Evolutionary conservation across 2,797 vertebrate genomes (phyloP).

Genomic region (Florisuga fusca): DNA sequence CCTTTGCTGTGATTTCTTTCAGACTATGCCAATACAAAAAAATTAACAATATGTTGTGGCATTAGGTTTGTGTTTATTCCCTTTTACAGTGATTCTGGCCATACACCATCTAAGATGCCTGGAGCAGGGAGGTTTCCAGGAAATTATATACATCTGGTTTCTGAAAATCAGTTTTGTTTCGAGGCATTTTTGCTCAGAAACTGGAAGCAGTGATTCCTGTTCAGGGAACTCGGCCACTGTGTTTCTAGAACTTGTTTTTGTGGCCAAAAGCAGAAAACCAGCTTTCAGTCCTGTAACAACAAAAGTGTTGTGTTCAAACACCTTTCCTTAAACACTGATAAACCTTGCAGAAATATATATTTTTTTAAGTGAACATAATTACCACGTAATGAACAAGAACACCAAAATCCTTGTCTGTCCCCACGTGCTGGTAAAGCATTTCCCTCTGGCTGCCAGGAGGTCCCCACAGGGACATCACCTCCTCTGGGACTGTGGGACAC

Average conservation of each 20-base stretch:
- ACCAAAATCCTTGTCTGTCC: not conserved
- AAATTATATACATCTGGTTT: not conserved
- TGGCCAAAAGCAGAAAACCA: not conserved
- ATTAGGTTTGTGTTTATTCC: not conserved
- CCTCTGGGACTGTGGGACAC: rapidly evolving
- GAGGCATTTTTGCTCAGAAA: not conserved
- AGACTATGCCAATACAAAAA: not conserved
- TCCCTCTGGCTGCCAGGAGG: not conserved
- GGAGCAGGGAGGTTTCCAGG: not conserved
- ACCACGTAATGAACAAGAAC: not conserved
- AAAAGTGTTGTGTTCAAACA: not conserved
- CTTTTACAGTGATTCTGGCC: not conserved
- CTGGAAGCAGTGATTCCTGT: not conserved
- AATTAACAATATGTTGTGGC: not conserved
- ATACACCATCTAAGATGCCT: not conserved
- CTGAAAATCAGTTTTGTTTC: not conserved
- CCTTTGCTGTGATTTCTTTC: not conserved
- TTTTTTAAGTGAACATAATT: not conserved
- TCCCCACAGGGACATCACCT: not conserved
- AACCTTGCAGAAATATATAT: not conserved
- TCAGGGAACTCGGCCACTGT: not conserved
- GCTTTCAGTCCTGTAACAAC: not conserved
- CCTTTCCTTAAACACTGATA: not conserved
- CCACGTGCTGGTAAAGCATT: rapidly evolving
- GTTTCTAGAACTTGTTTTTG: not conserved